Percentiles rank a stretch among this genome's conserved stretches.
These are phyloP conservation scores for Papilio helenus DNA, from an alignment of 1,140 invertebrate species.

Conservation along the genomic window DNA sequence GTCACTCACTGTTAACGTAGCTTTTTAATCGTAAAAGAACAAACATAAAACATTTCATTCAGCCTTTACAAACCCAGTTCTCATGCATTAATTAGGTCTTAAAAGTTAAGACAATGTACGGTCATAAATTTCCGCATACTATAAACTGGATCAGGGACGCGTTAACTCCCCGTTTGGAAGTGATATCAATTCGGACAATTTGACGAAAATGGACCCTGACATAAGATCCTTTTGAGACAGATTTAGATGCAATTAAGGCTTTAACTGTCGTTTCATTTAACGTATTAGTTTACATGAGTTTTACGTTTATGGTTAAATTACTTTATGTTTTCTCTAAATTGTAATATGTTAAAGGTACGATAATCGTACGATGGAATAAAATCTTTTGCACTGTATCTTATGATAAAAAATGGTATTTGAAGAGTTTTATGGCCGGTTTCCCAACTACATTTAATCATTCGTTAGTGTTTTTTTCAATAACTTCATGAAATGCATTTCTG, in stretches of 20 bases:
- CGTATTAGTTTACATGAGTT: background rate
- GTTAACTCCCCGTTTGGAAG: background rate
- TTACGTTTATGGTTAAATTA: background rate
- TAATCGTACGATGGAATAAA: no score
- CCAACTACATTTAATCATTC: no score
- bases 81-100: slow-evolving; percentile 33
- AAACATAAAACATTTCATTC: background rate
- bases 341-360: no score
- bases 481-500: no score
- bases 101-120: slow-evolving; percentile 27
- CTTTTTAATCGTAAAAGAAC: no score
- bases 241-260: background rate
- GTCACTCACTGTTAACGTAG: no score
- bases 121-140: slow-evolving; percentile 26
- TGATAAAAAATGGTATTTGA: no score
- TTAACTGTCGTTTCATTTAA: background rate
- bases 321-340: no score
- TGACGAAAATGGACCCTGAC: slow-evolving; percentile 1
- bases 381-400: no score
- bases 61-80: slow-evolving; percentile 27
- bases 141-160: slow-evolving; percentile 31
- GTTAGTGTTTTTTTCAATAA: no score
- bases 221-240: background rate
- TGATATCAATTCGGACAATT: slow-evolving; percentile 27
- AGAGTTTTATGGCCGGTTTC: no score